Conservation (phyloP, 2,888 invertebrate species). For the Portevinia maculata region DNA sequence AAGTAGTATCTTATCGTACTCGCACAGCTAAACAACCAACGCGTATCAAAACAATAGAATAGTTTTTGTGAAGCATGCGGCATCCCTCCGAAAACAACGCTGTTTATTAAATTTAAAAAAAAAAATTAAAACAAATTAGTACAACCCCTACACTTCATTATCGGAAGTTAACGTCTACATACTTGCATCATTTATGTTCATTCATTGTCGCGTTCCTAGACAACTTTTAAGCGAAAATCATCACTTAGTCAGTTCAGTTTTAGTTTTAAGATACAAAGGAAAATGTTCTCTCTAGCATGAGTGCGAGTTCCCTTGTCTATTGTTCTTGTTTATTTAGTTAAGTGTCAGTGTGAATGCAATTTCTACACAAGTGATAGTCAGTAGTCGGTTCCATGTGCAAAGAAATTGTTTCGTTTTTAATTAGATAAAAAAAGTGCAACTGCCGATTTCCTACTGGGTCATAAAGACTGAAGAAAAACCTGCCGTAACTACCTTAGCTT, state of each 20-base stretch:
- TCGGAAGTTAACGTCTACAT: not conserved
- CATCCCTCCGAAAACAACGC: slow-evolving; percentile 75
- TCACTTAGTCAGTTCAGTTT: slow-evolving; percentile 8
- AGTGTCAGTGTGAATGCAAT: slow-evolving; percentile 30
- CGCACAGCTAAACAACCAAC: slow-evolving; percentile 17
- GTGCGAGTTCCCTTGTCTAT: slow-evolving; percentile 16
- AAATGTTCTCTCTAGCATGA: slow-evolving; percentile 26
- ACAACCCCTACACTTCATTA: not conserved
- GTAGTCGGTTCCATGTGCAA: not conserved
- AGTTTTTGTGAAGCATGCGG: slow-evolving; percentile 77
- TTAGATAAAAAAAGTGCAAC: slow-evolving; percentile 38
- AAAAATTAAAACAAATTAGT: not conserved
- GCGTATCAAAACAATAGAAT: slow-evolving; percentile 29
- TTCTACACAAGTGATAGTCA: slow-evolving; percentile 22
- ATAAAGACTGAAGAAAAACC: slow-evolving; percentile 2
- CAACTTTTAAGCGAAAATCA: slow-evolving; percentile 7
- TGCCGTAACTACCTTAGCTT: slow-evolving; percentile 18
- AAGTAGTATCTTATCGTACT: not conserved
- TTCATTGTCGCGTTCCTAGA: slow-evolving; percentile 16
- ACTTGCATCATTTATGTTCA: not conserved
- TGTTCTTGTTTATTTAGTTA: slow-evolving; percentile 10
- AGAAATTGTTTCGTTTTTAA: slow-evolving; percentile 40
- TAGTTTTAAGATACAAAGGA: slow-evolving; percentile 42
- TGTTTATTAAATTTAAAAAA: not conserved
- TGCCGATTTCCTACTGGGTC: slow-evolving; percentile 26